phyloP scores from a whole-genome alignment of 2,888 invertebrate genomes.

The Acanthoscelides obtectus region DNA sequence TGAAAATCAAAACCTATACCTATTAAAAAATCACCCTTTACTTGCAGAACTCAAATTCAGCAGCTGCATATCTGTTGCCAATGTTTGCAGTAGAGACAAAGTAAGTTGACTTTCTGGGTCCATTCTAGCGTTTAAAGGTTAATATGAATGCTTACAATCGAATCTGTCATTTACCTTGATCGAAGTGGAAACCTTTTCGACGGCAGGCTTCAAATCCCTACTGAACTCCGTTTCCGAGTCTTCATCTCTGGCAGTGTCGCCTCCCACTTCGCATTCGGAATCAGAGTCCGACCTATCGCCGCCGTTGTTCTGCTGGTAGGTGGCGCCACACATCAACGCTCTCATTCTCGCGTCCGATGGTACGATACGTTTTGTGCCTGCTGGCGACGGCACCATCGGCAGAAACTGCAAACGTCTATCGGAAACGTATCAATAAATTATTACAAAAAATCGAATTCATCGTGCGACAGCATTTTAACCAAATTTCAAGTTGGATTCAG shows the following conservation, averaged over 20 bases:
- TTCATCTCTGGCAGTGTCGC: background rate
- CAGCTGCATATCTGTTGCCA: too few species aligned
- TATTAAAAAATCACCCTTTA: too few species aligned
- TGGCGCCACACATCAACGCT: conserved; percentile 59
- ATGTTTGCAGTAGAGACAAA: too few species aligned
- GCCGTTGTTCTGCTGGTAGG: conserved; percentile 48
- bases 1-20: too few species aligned
- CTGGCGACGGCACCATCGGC: conserved; percentile 28
- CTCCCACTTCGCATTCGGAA: background rate
- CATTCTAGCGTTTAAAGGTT: too few species aligned
- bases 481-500: too few species aligned
- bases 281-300: background rate
- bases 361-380: conserved; percentile 31
- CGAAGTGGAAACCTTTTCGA: background rate
- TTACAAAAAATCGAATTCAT: too few species aligned
- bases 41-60: too few species aligned
- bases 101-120: too few species aligned
- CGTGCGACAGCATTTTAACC: too few species aligned
- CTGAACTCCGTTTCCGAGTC: background rate
- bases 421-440: too few species aligned
- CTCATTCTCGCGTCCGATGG: conserved; percentile 57
- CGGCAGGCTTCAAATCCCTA: background rate
- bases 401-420: conserved; percentile 52
- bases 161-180: background rate
- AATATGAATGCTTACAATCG: too few species aligned